phyloP scores from a whole-genome alignment of 2,797 vertebrate genomes.

The Cottoperca gobio region DNA sequence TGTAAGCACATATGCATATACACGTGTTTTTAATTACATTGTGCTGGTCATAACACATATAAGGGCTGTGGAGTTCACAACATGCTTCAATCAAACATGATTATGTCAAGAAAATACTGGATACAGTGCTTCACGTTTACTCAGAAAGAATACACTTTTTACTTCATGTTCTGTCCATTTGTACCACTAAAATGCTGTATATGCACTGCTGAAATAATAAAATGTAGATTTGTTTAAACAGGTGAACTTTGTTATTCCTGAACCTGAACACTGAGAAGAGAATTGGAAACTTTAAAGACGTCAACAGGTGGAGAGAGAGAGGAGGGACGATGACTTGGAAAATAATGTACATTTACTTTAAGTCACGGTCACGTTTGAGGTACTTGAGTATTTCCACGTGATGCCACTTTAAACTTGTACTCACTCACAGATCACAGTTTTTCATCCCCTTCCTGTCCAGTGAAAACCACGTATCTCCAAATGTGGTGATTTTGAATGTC shows the following conservation, averaged over 20 bases:
- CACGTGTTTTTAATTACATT: constrained; percentile 37
- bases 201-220: constrained; percentile 78
- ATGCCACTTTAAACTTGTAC: too few species aligned
- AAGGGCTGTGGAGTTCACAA: constrained; percentile 30
- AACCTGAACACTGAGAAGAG: constrained; percentile 7
- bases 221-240: constrained; percentile 73
- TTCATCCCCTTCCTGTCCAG: too few species aligned
- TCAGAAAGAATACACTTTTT: constrained; percentile 39
- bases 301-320: constrained; percentile 47
- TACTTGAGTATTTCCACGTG: too few species aligned
- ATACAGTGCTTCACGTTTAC: constrained; percentile 25
- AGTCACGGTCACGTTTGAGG: too few species aligned
- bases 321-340: too few species aligned
- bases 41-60: constrained; percentile 56
- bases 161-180: constrained; percentile 46
- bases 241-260: constrained; percentile 59
- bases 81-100: constrained; percentile 29
- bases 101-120: constrained; percentile 28
- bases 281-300: constrained; percentile 27
- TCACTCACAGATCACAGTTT: too few species aligned
- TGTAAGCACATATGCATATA: constrained; percentile 15
- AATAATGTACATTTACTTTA: not conserved
- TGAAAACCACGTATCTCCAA: too few species aligned
- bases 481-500: too few species aligned
- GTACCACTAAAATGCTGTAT: constrained; percentile 66